phyloP scores from a whole-genome alignment of 2,797 vertebrate genomes.

The Cryptoblepharus egeriae region DNA sequence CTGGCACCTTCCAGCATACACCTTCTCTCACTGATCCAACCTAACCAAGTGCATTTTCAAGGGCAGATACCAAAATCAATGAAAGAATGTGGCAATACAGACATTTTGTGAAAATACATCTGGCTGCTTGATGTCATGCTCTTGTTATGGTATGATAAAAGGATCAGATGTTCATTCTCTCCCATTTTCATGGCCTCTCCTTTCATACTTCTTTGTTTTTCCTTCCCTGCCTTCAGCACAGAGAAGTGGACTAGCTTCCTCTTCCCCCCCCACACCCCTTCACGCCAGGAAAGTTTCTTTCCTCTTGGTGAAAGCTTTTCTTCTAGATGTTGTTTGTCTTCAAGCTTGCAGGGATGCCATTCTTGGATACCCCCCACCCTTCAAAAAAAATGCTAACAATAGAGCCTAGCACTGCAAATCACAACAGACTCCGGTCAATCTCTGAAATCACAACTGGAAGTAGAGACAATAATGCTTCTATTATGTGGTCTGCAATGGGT shows the following conservation, averaged over 20 bases:
- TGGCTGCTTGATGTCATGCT: neutral
- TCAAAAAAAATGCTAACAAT: slow-evolving; percentile 29
- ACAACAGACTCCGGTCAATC: slow-evolving; percentile 39
- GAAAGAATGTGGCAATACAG: neutral
- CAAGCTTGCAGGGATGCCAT: slow-evolving; percentile 38
- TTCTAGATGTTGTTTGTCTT: slow-evolving; percentile 48
- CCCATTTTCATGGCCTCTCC: neutral
- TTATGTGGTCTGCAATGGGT: neutral
- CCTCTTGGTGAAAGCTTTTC: slow-evolving; percentile 6
- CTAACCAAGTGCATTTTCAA: neutral
- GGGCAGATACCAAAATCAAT: neutral
- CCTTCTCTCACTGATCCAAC: neutral
- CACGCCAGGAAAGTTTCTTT: slow-evolving; percentile 13
- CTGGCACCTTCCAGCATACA: neutral
- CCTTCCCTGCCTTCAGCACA: neutral
- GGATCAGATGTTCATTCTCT: neutral
- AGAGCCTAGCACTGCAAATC: slow-evolving; percentile 53
- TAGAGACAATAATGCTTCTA: slow-evolving; percentile 22
- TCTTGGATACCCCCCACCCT: slow-evolving; percentile 44
- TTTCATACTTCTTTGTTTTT: slow-evolving; percentile 25
- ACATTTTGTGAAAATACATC: neutral
- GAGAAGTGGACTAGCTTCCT: slow-evolving; percentile 23
- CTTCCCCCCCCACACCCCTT: neutral
- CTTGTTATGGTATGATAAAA: neutral
- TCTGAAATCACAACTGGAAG: slow-evolving; percentile 41